phyloP scores from a whole-genome alignment of 2,888 invertebrate species.

The Carpatolechia fugitivella region DNA sequence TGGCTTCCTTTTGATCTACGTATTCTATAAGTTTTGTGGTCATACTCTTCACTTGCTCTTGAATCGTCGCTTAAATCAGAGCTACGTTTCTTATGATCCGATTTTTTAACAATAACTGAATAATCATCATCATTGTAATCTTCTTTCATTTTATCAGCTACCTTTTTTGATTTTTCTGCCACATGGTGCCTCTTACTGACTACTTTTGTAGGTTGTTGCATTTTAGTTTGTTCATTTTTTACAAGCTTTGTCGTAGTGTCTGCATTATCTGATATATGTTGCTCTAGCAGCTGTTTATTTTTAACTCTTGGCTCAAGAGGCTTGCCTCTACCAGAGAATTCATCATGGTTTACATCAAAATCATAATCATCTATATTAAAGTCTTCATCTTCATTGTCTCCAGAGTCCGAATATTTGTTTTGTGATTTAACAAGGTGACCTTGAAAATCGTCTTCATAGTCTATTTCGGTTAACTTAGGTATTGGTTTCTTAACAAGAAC shows the following conservation, averaged over 20 bases:
- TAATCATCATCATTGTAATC: background rate
- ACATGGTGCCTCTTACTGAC: background rate
- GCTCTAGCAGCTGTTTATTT: constrained; percentile 16
- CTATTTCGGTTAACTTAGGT: constrained; percentile 54
- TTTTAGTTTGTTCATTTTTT: background rate
- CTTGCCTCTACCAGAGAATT: constrained; percentile 53
- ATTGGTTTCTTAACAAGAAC: constrained; percentile 57
- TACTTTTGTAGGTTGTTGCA: background rate
- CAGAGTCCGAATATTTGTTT: constrained; percentile 38
- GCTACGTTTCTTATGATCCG: background rate
- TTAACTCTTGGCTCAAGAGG: constrained; percentile 51
- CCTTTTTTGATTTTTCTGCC: background rate
- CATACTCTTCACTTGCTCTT: constrained; percentile 13
- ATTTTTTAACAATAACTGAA: background rate
- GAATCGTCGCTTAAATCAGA: background rate
- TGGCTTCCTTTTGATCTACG: background rate
- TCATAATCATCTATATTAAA: constrained; percentile 66
- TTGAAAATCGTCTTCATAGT: constrained; percentile 58
- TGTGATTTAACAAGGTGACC: constrained; percentile 36
- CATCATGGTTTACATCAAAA: constrained; percentile 65
- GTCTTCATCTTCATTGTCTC: constrained; percentile 65
- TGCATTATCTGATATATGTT: background rate
- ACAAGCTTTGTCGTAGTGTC: background rate
- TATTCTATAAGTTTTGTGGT: constrained; percentile 21
- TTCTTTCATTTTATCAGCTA: background rate